Evolutionary conservation across 2,797 vertebrate genomes (phyloP), one percentile per base, ranked within the genome.

Genomic region (Melanotaenia trifasciata): DNA sequence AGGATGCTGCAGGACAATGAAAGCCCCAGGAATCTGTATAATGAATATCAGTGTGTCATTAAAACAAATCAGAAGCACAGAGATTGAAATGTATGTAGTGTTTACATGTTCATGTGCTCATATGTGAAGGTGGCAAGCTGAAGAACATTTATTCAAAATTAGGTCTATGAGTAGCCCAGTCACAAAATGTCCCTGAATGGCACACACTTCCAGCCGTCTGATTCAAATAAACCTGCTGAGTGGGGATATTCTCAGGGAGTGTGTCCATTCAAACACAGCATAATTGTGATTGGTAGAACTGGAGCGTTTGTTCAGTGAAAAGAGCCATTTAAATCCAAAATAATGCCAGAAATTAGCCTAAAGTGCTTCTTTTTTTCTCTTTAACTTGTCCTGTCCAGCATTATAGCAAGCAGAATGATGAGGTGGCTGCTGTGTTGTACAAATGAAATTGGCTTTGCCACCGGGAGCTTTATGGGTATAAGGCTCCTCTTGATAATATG

Each of bases 171-270:
- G 72, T 28, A 64, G 57, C 60, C 71, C 57, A 69, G 60, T 72
- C 67, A 72, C 73, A 69, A 33, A 58, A 3, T 30, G 2, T 74
- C 53, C 58, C 64, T 2, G 2, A 75, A 28, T 33, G 67, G 30
- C 78, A 78, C 60, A 83, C 69, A 70, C 57, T 56, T 64, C 5
- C n/a, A 2, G 58, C 33, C 8, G 67, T 70, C 38, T 68, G 47
- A 76, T 67, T 81, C 64, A 68, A 78, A 70, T 62, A 54, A 77
- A 79, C 72, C 79, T 82, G 80, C 86, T 84, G 81, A 67, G 65
- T 61, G 72, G 24, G 67, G 67, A 73, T 72, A 71, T 75, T 81
- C 70, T 66, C 58, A 57, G 45, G 56, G 69, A 70, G 77, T 51
- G 64, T 70, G 67, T 71, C 45, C 38, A 36, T 68, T 74, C 54